Evolutionary conservation across 2,113 vertebrate genomes (phyloP).

Genomic region (Galbula dea): DNA sequence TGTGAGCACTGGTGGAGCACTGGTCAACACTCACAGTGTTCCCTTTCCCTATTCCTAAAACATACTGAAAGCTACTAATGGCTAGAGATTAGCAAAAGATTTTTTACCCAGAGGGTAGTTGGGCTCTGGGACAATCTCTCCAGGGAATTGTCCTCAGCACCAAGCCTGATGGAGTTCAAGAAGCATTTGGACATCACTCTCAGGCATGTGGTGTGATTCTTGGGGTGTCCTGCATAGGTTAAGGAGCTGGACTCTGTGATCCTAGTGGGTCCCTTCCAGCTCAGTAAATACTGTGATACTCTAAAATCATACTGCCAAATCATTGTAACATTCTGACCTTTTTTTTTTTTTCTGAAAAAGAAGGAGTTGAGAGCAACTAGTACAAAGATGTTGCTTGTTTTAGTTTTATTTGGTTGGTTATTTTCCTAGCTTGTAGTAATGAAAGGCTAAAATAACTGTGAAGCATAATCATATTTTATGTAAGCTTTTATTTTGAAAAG

Average conservation of each 20-base stretch:
- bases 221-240: no score
- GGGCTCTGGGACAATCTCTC: no score
- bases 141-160: no score
- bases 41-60: neutral
- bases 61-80: neutral
- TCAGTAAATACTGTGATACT: no score
- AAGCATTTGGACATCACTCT: no score
- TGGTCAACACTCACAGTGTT: neutral
- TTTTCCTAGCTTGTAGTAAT: neutral
- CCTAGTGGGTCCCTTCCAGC: no score
- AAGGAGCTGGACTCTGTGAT: no score
- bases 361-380: accelerated
- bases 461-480: neutral
- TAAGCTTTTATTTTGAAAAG: neutral
- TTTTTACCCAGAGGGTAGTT: no score
- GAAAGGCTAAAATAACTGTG: neutral
- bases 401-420: neutral
- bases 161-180: no score
- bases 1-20: accelerated
- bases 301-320: neutral
- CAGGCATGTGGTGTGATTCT: no score
- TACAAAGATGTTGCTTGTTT: neutral
- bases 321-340: accelerated
- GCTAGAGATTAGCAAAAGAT: no score
- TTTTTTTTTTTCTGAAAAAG: neutral